Evolutionary conservation across 2,113 vertebrate species (phyloP), one percentile per base, ranked within the genome.

Genomic region (Leptocoma aspasia): DNA sequence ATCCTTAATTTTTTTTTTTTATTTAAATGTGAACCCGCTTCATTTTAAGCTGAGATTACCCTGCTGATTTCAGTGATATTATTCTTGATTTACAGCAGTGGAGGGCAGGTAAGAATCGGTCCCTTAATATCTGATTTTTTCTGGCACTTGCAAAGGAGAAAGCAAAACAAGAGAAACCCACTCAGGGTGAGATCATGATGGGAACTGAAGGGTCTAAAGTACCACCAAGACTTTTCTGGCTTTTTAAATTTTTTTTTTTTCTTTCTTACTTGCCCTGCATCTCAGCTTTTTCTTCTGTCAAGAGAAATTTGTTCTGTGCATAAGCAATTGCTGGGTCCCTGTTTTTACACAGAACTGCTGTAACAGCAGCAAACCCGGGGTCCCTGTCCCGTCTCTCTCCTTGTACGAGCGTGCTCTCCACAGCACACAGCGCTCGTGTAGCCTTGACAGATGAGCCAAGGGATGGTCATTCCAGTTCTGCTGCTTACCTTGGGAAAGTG

Each of bases 391-490:
- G 0, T 54, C 60, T 59, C 57, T 63, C 23, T 90, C 54, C 42
- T 24, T 80, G 31, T 30, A 30, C 0, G 0, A 61, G n/a, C 0
- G 0, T 71, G 68, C 52, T 83, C 39, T 86, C 71, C 71, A 49
- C 63, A 68, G 87, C 59, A 60, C 39, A 19, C 27, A 8, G 23
- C 39, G 39, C 79, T 92, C 1, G 0, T 26, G 47, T 37, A 56
- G 45, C 65, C 60, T 45, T 90, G 73, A 89, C 76, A 75, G 76
- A 71, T 95, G 92, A 90, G 78, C 68, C 76, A 69, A 81, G 44
- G 37, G 66, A 95, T 57, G 82, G 65, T 54, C 76, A 90, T 95
- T 96, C 95, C 93, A 71, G 94, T 96, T 95, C 85, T 78, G 49
- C 92, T 81, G 56, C 92, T 90, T 97, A 88, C 93, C 90, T 92